Conservation (phyloP, 2,113 vertebrate species). For the Poicephalus gulielmi region DNA sequence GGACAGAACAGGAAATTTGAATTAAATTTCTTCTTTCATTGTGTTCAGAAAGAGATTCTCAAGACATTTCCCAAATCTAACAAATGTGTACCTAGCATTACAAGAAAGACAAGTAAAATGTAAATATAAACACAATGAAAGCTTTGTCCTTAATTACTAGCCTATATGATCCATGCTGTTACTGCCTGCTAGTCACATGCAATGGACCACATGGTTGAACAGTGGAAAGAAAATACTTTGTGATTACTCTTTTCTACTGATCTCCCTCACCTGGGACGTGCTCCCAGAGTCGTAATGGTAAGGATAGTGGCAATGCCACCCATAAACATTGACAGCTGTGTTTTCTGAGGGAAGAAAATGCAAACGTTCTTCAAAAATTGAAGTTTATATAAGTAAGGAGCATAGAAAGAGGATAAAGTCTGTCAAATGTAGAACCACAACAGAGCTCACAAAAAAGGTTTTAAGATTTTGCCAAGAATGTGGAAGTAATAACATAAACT, state of each 20-base stretch:
- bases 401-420: not conserved
- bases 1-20: not conserved
- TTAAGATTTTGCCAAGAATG: not conserved
- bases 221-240: not conserved
- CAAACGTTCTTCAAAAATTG: not conserved
- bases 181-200: not conserved
- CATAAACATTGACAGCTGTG: not conserved
- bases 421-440: not conserved
- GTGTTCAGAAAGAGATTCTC: not conserved
- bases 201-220: not conserved
- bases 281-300: not conserved
- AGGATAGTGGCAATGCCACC: not conserved
- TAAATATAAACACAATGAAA: not conserved
- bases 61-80: not conserved
- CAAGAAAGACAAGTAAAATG: not conserved
- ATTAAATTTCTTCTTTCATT: not conserved
- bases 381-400: not conserved
- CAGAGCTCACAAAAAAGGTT: not conserved
- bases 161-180: not conserved
- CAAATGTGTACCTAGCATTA: not conserved
- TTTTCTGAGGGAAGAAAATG: not conserved
- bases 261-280: not conserved
- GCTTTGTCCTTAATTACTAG: not conserved
- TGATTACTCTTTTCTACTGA: not conserved
- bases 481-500: not conserved